phyloP scores from a whole-genome alignment of 1,140 invertebrate species.

The Papilio machaon region DNA sequence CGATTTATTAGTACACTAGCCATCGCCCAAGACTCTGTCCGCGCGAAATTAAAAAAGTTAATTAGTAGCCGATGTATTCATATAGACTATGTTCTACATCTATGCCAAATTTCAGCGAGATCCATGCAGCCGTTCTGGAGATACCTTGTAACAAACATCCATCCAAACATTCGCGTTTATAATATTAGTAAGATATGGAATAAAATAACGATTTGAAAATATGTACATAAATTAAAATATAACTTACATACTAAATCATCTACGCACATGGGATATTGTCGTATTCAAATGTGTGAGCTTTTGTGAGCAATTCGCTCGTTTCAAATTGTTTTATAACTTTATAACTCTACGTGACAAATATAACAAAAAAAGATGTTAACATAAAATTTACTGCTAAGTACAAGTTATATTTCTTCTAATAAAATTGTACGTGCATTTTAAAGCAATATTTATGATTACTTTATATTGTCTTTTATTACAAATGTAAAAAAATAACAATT shows the following conservation, averaged over 20 bases:
- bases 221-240: neutral
- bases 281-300: neutral
- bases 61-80: no score
- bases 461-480: no score
- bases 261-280: neutral
- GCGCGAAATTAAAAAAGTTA: no score
- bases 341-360: neutral
- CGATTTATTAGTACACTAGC: neutral
- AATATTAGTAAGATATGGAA: no score
- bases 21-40: no score
- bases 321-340: neutral
- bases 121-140: no score
- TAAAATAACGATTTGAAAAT: neutral
- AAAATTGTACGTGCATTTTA: neutral
- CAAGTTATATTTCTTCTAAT: no score
- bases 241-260: neutral
- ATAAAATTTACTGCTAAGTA: neutral
- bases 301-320: neutral
- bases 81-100: no score
- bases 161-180: no score
- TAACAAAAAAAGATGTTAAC: neutral
- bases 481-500: no score
- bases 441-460: neutral
- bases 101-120: no score
- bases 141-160: no score